Conservation (phyloP, 2,888 invertebrate species). For the Melipona beecheii region DNA sequence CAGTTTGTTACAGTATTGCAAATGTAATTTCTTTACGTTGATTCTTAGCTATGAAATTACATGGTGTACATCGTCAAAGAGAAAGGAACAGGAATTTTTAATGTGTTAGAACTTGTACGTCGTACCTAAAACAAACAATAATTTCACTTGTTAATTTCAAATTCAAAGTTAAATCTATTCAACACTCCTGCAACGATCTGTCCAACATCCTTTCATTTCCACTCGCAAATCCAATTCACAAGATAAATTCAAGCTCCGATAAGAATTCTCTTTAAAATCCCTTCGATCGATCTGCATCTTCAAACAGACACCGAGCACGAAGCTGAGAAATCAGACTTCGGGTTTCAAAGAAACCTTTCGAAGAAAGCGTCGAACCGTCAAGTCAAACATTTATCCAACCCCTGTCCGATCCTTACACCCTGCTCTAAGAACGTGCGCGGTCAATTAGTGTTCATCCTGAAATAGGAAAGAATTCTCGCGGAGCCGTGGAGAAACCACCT, state of each 20-base stretch:
- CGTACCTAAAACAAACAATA: too few relatives aligned
- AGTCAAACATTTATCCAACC: constrained; percentile 14
- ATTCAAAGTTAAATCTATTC: too few relatives aligned
- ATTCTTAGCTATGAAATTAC: too few relatives aligned
- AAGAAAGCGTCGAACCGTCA: neutral
- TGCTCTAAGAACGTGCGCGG: constrained; percentile 3
- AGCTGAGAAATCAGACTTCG: neutral
- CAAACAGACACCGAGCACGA: neutral
- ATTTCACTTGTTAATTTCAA: too few relatives aligned
- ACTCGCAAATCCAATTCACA: too few relatives aligned
- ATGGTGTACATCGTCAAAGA: too few relatives aligned
- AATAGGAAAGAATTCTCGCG: neutral
- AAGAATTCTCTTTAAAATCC: neutral
- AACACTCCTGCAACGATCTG: too few relatives aligned
- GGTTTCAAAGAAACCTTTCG: neutral
- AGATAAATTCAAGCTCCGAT: neutral
- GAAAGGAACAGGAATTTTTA: too few relatives aligned
- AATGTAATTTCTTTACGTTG: too few relatives aligned
- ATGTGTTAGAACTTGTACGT: too few relatives aligned
- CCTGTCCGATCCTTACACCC: neutral
- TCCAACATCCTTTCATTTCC: too few relatives aligned
- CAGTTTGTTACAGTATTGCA: too few relatives aligned
- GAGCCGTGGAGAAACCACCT: constrained; percentile 4
- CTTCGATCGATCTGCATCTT: neutral
- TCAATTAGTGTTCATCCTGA: constrained; percentile 2